Evolutionary conservation across 1,140 invertebrate genomes (phyloP), one percentile per base, ranked within the genome.

Genomic region (Lepidotrigona ventralis): DNA sequence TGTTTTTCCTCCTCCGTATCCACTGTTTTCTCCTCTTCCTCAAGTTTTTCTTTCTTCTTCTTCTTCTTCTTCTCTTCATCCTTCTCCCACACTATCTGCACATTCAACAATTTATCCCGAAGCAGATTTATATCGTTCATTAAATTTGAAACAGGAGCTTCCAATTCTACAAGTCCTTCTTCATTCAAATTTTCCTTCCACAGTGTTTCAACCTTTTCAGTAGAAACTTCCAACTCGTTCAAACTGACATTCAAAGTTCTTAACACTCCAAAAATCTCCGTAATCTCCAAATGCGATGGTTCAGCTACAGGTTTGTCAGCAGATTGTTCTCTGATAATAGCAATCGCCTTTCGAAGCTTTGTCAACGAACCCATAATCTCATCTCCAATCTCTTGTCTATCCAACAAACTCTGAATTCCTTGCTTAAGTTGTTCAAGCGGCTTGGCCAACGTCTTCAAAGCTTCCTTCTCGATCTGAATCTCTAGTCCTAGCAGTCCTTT

Each of bases 1-100:
- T 1, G n/a, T 79, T 83, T 29, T 85, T 71, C 56, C 60, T 75
- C 88, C 68, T 88, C 82, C 39, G 89, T 82, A 46, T 88, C 56
- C 29, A 54, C 80, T 14, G 54, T 51, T 80, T 84, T 76, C 2
- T 79, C 63, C 14, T 86, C 70, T 53, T 84, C 68, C 17, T 69
- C 77, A n/a, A 68, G 46, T 76, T 85, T 76, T 39, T 87, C 76
- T 54, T 84, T 72, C 29, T 63, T 63, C 58, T 84, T 72, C 29
- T 63, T 63, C 5, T 81, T 77, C 71, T 87, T 90, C 60, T 90
- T 51, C 26, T 74, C 51, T 68, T 85, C 73, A 21, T 84, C 26
- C 6, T 33, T 26, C 1, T 79, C 69, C 71, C 58, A 80, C 11
- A 80, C 60, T 1, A 68, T 23, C 46, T 88, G 63, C 39, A 51